phyloP scores from a whole-genome alignment of 1,140 invertebrate genomes.

The Drosophila pectinifera region DNA sequence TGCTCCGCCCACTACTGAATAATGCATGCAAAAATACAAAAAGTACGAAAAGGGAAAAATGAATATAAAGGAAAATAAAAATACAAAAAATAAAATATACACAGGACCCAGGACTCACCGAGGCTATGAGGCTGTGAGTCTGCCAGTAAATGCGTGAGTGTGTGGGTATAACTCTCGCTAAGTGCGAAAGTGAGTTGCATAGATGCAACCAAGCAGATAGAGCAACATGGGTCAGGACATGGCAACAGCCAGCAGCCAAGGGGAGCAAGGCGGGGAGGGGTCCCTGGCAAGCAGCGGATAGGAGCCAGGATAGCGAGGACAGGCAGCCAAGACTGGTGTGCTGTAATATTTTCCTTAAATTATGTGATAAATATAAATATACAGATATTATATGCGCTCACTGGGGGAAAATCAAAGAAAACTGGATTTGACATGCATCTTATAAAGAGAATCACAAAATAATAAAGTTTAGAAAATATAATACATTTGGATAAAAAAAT shows the following conservation, averaged over 20 bases:
- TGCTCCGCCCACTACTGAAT: slow-evolving; percentile 56
- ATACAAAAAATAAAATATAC: slow-evolving; percentile 44
- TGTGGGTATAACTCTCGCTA: slow-evolving; percentile 44
- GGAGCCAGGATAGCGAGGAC: slow-evolving; percentile 34
- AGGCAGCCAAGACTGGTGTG: slow-evolving; percentile 56
- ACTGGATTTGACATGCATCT: no score
- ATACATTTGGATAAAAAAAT: background rate
- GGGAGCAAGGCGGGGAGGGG: slow-evolving; percentile 12
- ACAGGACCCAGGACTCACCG: slow-evolving; percentile 6
- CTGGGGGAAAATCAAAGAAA: slow-evolving; percentile 4
- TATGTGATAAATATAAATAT: slow-evolving; percentile 81
- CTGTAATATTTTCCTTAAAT: slow-evolving; percentile 78
- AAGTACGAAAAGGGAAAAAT: slow-evolving; percentile 12
- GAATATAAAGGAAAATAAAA: slow-evolving; percentile 32
- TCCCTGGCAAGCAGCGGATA: background rate
- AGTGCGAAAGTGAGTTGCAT: slow-evolving; percentile 83
- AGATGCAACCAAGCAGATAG: slow-evolving; percentile 77
- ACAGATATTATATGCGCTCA: slow-evolving; percentile 34
- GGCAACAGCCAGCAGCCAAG: slow-evolving; percentile 21
- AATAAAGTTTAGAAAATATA: no score
- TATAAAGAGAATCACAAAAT: background rate
- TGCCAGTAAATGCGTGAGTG: slow-evolving; percentile 10
- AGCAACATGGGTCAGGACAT: slow-evolving; percentile 75
- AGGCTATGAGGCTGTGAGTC: slow-evolving; percentile 17
- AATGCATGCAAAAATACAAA: slow-evolving; percentile 68